Evolutionary conservation across 2,888 invertebrate genomes (phyloP), one percentile per base, ranked within the genome.

Genomic region (Tiliacea citrago): DNA sequence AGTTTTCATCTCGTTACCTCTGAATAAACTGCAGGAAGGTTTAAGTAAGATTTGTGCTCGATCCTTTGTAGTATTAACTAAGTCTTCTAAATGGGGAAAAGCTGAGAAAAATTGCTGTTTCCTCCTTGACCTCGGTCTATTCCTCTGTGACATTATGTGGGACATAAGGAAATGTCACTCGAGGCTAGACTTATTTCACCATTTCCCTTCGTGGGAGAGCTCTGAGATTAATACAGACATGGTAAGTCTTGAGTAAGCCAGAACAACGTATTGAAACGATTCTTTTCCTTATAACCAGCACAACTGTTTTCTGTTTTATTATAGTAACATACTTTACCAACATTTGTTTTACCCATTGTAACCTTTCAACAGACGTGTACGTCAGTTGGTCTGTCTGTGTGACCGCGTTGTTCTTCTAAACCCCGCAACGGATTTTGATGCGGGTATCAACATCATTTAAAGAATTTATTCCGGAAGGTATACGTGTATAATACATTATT

Each of bases 131-230:
- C 65, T 71, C 58, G 42, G 49, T 53, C 13, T 42, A 45, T 24
- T 73, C 61, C 16, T 39, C 10, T 47, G 45, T 51, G 39, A 24
- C 13, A 73, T 57, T 55, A 62, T 49, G 51, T 70, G 49, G 47
- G 49, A 69, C 29, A 55, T 21, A 68, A 75, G 68, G 49, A 75
- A 71, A 81, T 63, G 39, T 75, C 68, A 66, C 57, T 65, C 29
- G 55, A 66, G 53, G 53, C 49, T 13, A 57, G 8, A 84, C 57
- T 66, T 58, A 68, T 84, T 71, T 57, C 29, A 21, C 57, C 51
- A 35, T 68, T 75, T 53, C 45, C 60, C 49, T 57, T 49, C 7
- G 16, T 24, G 9, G 8, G 42, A 65, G n/a, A 61, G 13, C 53
- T 49, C 12, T 39, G 21, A 66, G 49, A 75, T 83, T 75, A 75